Base-by-base conservation (phyloP, 2,888 invertebrate genomes). In the Horisme vitalbata region DNA sequence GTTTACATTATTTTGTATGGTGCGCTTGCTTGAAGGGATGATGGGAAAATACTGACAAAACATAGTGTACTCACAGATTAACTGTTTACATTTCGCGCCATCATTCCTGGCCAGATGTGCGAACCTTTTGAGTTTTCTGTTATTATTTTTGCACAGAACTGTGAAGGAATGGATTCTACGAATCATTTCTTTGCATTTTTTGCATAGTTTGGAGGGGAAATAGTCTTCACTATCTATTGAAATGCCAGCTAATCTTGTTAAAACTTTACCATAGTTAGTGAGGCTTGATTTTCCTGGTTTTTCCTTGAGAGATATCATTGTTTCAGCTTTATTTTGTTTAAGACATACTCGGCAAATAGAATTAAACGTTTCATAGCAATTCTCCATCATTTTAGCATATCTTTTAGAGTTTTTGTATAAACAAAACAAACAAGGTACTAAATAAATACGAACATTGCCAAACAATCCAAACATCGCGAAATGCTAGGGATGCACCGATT, bases 321-420 rank as follows among this genome's bases (percentile, higher is more conserved):
- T 72, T 33, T 74, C 63, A 14, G 23, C 47, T 15, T 64, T 67
- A 15, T 52, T 62, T 26, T 62, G 64, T 28, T 66, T 63, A 53
- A 87, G 69, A 63, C 87, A 88, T 30, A 85, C 44, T n/a, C 87
- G 71, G 52, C 87, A 88, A 33, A 85, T 71, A 18, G 62, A 68
- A 51, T 77, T 69, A 33, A 67, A 83, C 2, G 73, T 63, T 46
- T 75, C 65, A 28, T 75, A 61, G 35, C 74, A 75, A 23, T 44
- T 54, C 52, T 71, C 65, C 79, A 79, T 18, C 5, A 18, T 18
- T 18, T n/a, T n/a, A n/a, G n/a, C n/a, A n/a, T n/a, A n/a, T n/a
- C n/a, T n/a, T n/a, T n/a, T n/a, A n/a, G n/a, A n/a, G n/a, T n/a
- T n/a, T n/a, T n/a, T n/a, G n/a, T n/a, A n/a, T n/a, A n/a, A n/a